Percentiles rank a stretch among this genome's conserved stretches.
phyloP scores from a whole-genome alignment of 2,888 invertebrate genomes.

The Drosophila ezoana region DNA sequence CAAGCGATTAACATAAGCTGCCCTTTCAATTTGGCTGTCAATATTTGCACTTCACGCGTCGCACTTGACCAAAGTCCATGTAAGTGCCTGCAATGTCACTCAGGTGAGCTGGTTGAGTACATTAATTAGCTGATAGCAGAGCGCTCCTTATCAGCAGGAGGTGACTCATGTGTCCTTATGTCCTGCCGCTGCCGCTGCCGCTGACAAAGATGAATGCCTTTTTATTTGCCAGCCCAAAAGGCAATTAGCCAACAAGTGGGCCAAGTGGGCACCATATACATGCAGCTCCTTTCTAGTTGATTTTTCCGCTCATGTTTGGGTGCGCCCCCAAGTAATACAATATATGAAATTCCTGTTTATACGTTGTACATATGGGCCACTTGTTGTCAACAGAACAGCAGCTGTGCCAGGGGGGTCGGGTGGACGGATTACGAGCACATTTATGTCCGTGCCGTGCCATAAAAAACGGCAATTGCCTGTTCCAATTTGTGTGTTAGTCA shows the following conservation, averaged over 20 bases:
- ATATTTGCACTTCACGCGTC: slow-evolving; percentile 40
- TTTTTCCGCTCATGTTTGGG: slow-evolving; percentile 17
- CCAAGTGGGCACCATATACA: slow-evolving; percentile 18
- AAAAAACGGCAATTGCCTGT: slow-evolving; percentile 48
- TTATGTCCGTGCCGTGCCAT: slow-evolving; percentile 34
- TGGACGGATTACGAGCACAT: slow-evolving; percentile 34
- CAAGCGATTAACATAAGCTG: slow-evolving; percentile 32
- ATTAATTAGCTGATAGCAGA: slow-evolving; percentile 60
- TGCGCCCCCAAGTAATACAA: slow-evolving; percentile 25
- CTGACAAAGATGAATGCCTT: slow-evolving; percentile 71
- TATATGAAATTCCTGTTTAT: slow-evolving; percentile 62
- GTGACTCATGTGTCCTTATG: slow-evolving; percentile 35
- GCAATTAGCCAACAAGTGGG: slow-evolving; percentile 59
- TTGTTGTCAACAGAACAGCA: slow-evolving; percentile 47
- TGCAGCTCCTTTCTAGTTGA: slow-evolving; percentile 1
- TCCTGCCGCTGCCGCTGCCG: slow-evolving; percentile 27
- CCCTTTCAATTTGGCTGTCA: slow-evolving; percentile 36
- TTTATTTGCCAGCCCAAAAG: slow-evolving; percentile 44
- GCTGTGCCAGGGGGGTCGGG: not conserved
- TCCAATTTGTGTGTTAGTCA: slow-evolving; percentile 58
- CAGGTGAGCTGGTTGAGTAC: slow-evolving; percentile 30
- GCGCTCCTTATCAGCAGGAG: slow-evolving; percentile 24
- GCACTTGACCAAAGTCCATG: slow-evolving; percentile 16
- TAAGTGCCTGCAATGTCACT: slow-evolving; percentile 33
- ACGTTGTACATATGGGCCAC: slow-evolving; percentile 53